Evolutionary conservation across 2,113 vertebrate species (phyloP).

Genomic region (Hylia prasina): DNA sequence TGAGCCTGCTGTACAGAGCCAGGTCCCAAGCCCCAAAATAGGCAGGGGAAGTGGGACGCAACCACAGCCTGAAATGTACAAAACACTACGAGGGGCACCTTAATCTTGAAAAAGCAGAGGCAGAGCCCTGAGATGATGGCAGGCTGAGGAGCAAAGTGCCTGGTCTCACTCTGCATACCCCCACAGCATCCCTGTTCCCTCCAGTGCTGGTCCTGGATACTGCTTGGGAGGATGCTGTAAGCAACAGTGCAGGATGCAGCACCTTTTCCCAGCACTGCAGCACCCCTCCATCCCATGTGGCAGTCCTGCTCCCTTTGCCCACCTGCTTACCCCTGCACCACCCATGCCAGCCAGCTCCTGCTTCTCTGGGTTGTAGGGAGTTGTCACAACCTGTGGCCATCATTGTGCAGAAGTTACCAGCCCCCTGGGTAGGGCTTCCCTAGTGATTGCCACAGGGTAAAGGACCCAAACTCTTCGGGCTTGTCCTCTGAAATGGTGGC

Average conservation of each 20-base stretch:
- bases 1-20: neutral
- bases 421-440: neutral
- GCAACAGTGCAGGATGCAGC: rapidly evolving
- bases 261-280: neutral
- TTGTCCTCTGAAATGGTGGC: neutral
- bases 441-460: neutral
- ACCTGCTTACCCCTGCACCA: rapidly evolving
- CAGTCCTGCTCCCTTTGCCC: neutral
- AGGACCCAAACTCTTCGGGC: neutral
- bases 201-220: neutral
- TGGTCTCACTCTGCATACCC: neutral
- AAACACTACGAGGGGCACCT: neutral
- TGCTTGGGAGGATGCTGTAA: neutral
- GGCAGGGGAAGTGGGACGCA: neutral
- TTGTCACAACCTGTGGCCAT: neutral
- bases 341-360: neutral
- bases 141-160: neutral
- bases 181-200: neutral
- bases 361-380: neutral
- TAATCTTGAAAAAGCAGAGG: neutral
- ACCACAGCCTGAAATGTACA: neutral
- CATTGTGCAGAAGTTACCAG: neutral
- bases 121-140: rapidly evolving
- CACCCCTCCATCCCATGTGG: rapidly evolving
- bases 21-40: neutral